Evolutionary conservation across 2,113 vertebrate genomes (phyloP), one percentile per base, ranked within the genome.

Genomic region (Rhodinocichla rosea): DNA sequence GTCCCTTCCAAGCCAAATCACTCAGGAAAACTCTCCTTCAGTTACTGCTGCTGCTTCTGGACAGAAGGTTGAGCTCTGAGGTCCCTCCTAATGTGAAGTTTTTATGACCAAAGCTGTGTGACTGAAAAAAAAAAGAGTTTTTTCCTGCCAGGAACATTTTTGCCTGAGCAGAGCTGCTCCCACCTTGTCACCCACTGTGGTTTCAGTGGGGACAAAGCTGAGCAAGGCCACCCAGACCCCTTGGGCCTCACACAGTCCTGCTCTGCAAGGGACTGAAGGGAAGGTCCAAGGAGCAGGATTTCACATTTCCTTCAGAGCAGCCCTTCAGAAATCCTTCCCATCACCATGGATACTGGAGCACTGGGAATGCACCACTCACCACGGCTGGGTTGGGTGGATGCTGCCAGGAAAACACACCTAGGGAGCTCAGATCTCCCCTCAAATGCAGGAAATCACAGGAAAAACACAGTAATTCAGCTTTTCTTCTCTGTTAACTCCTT

Each of bases 341-440:
- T 96, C 87, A 78, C 95, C 95, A 94, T 90, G 94, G 92, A 94
- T 84, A 94, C 95, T 7, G 68, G 44, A 73, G 68, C 90, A 30
- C 50, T 32, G 88, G 73, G 74, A 93, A 90, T 6, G 14, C 67
- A 56, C 16, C 37, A 1, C 60, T 78, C 65, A 5, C 11, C 55
- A n/a, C 26, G 11, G 78, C 64, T 6, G 3, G 44, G 15, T 7
- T 1, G 4, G 55, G 28, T 32, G 71, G 81, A 63, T 92, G 76
- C 63, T 91, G 92, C 76, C 80, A 83, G 44, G 15, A 91, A 60
- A 85, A 47, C 55, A 17, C 68, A 68, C 73, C 1, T 5, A 47
- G 71, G 68, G 8, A 44, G 63, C 73, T 74, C 84, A 52, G 44
- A 42, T 4, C 80, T 83, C 83, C n/a, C 67, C 62, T 42, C 52